Base-by-base conservation (phyloP, 2,113 vertebrate genomes). In the Dicentrarchus labrax region DNA sequence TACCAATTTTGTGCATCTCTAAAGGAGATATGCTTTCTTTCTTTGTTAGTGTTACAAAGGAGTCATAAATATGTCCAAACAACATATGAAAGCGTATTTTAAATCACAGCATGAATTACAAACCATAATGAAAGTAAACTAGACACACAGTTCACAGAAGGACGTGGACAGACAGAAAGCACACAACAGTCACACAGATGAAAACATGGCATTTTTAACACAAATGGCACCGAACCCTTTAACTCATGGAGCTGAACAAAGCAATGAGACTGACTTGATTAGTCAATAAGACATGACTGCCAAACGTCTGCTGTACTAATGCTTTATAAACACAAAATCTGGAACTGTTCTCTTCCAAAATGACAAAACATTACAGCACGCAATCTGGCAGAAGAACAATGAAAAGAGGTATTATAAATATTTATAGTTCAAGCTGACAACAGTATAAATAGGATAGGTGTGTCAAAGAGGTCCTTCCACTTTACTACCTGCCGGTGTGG, bases 141-240 rank as follows among this genome's bases (percentile, higher is more conserved):
- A 36, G 15, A 69, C 30, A 11, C 30, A 30, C 30, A 30, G 30
- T 0, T n/a, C 70, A 7, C 43, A 65, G 62, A 48, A 24, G 64
- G 54, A 67, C 50, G 2, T 10, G 8, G 4, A n/a, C n/a, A 43
- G 12, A 0, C 2, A 2, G 24, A 77, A 15, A 16, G 8, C 10
- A 45, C 12, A 16, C n/a, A 64, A 17, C 30, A 7, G 16, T 10
- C 22, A 48, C 19, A 59, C n/a, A 17, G 11, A 53, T 9, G 47
- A 78, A 74, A 79, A 79, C 47, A 36, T 13, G 30, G 43, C 54
- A 30, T n/a, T 78, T 50, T 16, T 36, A 64, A 36, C 60, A 39
- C n/a, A 6, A 22, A 11, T 38, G 57, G 24, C 2, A 0, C 53
- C 30, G 4, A 21, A n/a, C 21, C 5, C 22, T 54, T 68, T n/a